phyloP scores from a whole-genome alignment of 2,797 vertebrate genomes.

The Schizopygopsis malacanthus region DNA sequence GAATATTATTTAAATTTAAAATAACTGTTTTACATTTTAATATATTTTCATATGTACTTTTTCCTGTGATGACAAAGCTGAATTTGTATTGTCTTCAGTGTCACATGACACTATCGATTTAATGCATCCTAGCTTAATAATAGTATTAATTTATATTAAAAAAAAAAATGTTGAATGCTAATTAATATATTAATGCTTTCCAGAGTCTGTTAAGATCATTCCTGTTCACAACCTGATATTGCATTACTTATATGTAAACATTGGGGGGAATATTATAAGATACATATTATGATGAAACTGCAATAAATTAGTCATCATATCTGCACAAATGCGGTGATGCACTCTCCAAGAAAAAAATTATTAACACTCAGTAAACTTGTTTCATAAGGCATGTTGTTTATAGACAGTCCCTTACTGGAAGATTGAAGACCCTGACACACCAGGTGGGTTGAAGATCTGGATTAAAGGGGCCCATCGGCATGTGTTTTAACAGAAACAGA shows the following conservation, averaged over 20 bases:
- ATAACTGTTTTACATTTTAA: not conserved
- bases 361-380: not conserved
- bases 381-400: not conserved
- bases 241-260: not conserved
- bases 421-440: not conserved
- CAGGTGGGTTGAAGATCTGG: not conserved
- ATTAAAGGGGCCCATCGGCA: not conserved
- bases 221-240: not conserved
- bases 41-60: not conserved
- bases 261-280: not conserved
- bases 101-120: not conserved
- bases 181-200: not conserved
- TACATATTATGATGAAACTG: not conserved
- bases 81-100: not conserved
- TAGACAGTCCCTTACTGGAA: not conserved
- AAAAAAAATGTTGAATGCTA: not conserved
- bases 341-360: not conserved
- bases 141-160: not conserved
- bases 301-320: not conserved
- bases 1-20: not conserved
- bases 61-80: not conserved
- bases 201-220: not conserved
- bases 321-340: not conserved
- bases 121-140: not conserved
- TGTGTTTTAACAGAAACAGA: conserved; percentile 27